These are phyloP conservation scores for Orchesella cincta DNA, from an alignment of 1,140 invertebrate species.

Conservation along the genomic window DNA sequence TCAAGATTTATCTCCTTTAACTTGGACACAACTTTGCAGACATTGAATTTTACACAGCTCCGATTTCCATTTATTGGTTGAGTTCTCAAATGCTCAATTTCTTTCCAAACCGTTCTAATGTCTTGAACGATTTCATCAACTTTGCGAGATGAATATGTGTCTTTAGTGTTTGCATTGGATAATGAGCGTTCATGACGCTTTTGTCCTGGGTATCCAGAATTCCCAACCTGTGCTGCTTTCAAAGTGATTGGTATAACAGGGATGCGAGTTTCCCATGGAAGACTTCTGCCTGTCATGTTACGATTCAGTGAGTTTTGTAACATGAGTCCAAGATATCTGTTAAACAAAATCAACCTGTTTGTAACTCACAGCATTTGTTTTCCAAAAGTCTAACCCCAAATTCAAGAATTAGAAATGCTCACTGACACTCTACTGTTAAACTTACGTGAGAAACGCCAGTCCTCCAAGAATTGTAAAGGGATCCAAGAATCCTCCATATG, in stretches of 20 bases:
- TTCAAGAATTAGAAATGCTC: neutral
- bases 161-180: neutral
- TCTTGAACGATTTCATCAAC: neutral
- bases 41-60: neutral
- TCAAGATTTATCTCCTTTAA: neutral
- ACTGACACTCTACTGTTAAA: neutral
- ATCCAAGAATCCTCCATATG: slow-evolving; percentile 37
- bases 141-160: neutral
- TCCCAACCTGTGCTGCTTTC: neutral
- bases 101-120: neutral
- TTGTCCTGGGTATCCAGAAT: neutral
- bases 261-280: neutral
- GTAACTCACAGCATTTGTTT: neutral
- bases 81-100: neutral
- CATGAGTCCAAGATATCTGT: slow-evolving; percentile 40
- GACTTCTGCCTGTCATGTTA: slow-evolving; percentile 29
- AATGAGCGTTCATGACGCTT: neutral
- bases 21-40: neutral
- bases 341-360: neutral
- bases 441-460: slow-evolving; percentile 42
- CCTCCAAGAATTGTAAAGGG: slow-evolving; percentile 48
- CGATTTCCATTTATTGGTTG: neutral
- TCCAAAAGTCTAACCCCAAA: neutral
- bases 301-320: slow-evolving; percentile 40
- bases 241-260: neutral